Evolutionary conservation across 2,113 vertebrate species (phyloP).

Genomic region (Dunckerocampus dactyliophorus): DNA sequence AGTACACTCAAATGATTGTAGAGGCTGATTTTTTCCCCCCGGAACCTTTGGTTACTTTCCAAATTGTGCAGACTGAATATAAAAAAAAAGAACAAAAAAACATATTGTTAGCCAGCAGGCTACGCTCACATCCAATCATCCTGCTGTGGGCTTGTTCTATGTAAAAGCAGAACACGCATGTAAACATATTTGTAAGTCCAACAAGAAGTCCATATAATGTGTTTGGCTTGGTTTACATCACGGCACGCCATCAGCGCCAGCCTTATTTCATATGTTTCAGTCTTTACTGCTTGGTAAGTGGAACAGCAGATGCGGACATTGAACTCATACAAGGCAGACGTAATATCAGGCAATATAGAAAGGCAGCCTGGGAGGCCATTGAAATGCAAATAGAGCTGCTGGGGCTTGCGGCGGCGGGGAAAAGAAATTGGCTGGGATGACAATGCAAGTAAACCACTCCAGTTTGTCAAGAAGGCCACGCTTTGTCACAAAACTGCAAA

Average conservation of each 20-base stretch:
- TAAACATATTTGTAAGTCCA: slow-evolving; percentile 40
- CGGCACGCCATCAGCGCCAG: slow-evolving; percentile 41
- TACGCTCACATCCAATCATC: slow-evolving; percentile 23
- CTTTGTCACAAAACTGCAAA: slow-evolving; percentile 71
- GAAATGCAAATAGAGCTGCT: slow-evolving; percentile 72
- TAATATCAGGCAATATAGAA: slow-evolving; percentile 73
- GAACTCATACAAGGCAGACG: slow-evolving; percentile 71
- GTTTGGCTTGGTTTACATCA: slow-evolving; percentile 54
- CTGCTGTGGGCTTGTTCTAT: slow-evolving; percentile 13
- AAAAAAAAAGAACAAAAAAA: background rate
- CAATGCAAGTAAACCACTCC: slow-evolving; percentile 76
- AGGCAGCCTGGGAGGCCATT: slow-evolving; percentile 71
- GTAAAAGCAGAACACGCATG: slow-evolving; percentile 42
- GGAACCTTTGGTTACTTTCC: background rate
- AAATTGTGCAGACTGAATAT: background rate
- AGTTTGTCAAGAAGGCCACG: slow-evolving; percentile 75
- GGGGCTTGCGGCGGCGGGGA: slow-evolving; percentile 60
- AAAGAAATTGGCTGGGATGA: slow-evolving; percentile 74
- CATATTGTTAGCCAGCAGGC: slow-evolving; percentile 4
- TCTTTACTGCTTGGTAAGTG: slow-evolving; percentile 48
- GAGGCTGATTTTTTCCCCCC: no score
- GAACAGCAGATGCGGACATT: slow-evolving; percentile 72
- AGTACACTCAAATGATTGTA: no score
- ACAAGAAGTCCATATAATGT: slow-evolving; percentile 24
- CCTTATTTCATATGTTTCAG: slow-evolving; percentile 59